A percentile compares a stretch with the other conserved stretches of the same genome.
Evolutionary conservation across 2,797 vertebrate genomes (phyloP).

Genomic region (Sebastes nivosus): DNA sequence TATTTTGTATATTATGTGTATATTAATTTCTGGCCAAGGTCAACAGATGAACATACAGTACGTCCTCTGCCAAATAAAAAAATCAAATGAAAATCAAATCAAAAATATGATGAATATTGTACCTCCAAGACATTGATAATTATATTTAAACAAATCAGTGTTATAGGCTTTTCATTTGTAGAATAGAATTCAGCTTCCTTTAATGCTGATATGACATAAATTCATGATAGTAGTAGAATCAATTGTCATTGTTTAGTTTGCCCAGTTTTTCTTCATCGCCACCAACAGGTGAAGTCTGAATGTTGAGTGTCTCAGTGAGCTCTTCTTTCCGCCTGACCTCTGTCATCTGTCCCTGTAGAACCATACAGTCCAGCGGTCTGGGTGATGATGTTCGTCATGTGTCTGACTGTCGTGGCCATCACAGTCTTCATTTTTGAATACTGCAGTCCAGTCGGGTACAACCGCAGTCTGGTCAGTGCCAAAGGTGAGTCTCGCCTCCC

Average conservation of each 20-base stretch:
- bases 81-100: too few species aligned
- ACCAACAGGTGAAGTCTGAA: not conserved
- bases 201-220: not conserved
- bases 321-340: not conserved
- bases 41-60: not conserved
- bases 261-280: not conserved
- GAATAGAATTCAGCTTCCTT: not conserved
- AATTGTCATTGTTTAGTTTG: not conserved
- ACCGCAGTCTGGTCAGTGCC: constrained; percentile 91
- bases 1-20: not conserved
- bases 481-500: constrained; percentile 85
- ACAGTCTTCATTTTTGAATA: constrained; percentile 98
- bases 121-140: not conserved
- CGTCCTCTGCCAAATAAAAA: not conserved
- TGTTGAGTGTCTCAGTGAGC: not conserved
- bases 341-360: constrained; percentile 68
- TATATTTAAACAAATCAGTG: not conserved
- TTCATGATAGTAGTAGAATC: not conserved
- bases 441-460: constrained; percentile 97
- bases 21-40: not conserved
- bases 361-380: constrained; percentile 97
- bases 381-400: constrained; percentile 99
- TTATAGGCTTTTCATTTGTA: not conserved
- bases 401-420: constrained; percentile 95
- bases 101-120: not conserved